phyloP scores from a whole-genome alignment of 92 coral and sea anemone genomes.

The Epizoanthus illoricatus region DNA sequence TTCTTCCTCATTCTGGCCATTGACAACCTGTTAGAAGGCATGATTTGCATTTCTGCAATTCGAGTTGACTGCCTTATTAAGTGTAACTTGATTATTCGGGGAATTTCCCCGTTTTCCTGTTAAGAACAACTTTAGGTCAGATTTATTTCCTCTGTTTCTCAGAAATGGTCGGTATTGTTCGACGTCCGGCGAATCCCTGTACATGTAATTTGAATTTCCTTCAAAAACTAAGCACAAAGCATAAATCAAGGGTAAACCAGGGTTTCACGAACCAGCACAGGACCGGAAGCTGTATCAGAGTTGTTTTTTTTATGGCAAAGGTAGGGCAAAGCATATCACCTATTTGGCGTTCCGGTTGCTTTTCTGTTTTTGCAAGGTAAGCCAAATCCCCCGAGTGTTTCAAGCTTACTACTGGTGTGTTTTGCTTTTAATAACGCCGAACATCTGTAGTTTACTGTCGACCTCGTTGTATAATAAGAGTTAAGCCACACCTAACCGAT shows the following conservation, averaged over 20 bases:
- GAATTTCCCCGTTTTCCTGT: no score
- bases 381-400: neutral
- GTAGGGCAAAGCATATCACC: no score
- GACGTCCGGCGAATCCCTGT: neutral
- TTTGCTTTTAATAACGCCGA: no score
- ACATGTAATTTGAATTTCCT: conserved; percentile 8
- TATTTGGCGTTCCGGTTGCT: no score
- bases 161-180: conserved; percentile 7
- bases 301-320: no score
- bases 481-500: neutral
- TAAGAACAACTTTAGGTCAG: no score
- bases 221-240: neutral
- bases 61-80: no score
- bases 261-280: neutral
- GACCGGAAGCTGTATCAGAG: neutral
- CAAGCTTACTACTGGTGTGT: neutral
- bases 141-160: conserved; percentile 11
- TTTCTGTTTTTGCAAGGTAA: neutral
- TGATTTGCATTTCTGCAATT: no score
- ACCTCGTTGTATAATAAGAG: neutral
- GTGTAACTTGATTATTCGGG: no score
- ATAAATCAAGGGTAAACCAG: neutral
- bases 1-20: no score
- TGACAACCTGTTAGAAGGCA: no score
- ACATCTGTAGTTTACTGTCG: no score